These are phyloP conservation scores for Azorinus chamasolen DNA, from an alignment of 2,888 invertebrate species.

Conservation along the genomic window DNA sequence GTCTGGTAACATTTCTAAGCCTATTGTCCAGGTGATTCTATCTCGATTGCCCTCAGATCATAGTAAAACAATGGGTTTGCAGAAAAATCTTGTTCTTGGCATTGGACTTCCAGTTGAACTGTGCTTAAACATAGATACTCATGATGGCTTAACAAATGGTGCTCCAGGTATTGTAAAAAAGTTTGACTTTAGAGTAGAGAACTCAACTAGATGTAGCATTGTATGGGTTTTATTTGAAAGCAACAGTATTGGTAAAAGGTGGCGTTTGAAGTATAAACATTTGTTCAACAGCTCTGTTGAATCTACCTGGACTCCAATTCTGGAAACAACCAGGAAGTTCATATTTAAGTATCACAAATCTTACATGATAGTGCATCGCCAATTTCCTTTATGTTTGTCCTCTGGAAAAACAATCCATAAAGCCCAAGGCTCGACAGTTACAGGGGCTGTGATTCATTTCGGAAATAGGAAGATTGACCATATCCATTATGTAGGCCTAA, in stretches of 20 bases:
- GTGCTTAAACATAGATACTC: constrained; percentile 51
- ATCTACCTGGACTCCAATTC: constrained; percentile 26
- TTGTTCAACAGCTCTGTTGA: constrained; percentile 31
- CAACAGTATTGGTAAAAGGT: constrained; percentile 26
- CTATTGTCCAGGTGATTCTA: constrained; percentile 30
- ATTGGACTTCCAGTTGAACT: constrained; percentile 48
- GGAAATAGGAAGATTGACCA: too few species aligned
- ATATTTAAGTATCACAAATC: constrained; percentile 33
- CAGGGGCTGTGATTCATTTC: too few species aligned
- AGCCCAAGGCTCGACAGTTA: too few species aligned
- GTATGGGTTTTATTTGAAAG: constrained; percentile 63
- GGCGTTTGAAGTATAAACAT: constrained; percentile 31
- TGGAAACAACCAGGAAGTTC: constrained; percentile 33
- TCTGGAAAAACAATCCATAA: too few species aligned
- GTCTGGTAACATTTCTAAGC: constrained; percentile 34
- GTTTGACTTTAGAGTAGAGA: constrained; percentile 43
- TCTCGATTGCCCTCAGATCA: constrained; percentile 53
- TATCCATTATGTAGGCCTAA: too few species aligned
- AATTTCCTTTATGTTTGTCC: constrained; percentile 52
- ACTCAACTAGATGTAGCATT: constrained; percentile 45
- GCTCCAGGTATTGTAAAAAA: constrained; percentile 48
- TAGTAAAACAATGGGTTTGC: constrained; percentile 52
- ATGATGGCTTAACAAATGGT: constrained; percentile 69
- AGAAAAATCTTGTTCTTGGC: constrained; percentile 32
- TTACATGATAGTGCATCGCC: constrained; percentile 25